Evolutionary conservation across 2,888 invertebrate genomes (phyloP).

Genomic region (Xanthorhoe spadicearia): DNA sequence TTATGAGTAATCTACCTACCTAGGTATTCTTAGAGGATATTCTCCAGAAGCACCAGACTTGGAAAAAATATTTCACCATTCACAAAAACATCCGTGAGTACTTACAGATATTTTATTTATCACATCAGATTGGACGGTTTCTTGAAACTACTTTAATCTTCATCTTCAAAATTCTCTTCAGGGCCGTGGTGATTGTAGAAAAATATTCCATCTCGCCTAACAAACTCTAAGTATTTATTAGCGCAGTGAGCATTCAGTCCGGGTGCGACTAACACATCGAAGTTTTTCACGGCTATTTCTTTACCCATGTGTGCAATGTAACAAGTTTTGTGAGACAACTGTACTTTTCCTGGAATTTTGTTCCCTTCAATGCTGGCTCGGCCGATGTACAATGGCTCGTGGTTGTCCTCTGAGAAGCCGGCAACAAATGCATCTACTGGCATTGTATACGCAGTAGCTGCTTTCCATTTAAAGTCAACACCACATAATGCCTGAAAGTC

Average conservation of each 20-base stretch:
- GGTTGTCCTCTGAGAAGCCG: conserved; percentile 22
- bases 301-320: conserved; percentile 16
- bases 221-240: neutral
- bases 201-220: neutral
- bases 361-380: conserved; percentile 3
- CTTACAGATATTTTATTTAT: neutral
- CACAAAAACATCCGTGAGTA: neutral
- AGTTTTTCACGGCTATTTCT: conserved; percentile 18
- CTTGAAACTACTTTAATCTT: neutral
- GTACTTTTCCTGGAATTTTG: conserved; percentile 30
- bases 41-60: no score
- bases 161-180: conserved; percentile 26
- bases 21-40: no score
- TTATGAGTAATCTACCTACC: no score
- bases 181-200: neutral
- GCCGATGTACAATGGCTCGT: conserved; percentile 26
- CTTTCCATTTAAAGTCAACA: conserved; percentile 20
- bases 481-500: conserved; percentile 31
- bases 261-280: conserved; percentile 24
- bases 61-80: neutral
- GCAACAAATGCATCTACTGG: conserved; percentile 22
- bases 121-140: neutral
- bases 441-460: neutral
- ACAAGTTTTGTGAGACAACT: conserved; percentile 23
- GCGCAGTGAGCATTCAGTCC: conserved; percentile 12